Evolutionary conservation across 1,140 invertebrate species (phyloP).

Genomic region (Helicorthomorpha holstii): DNA sequence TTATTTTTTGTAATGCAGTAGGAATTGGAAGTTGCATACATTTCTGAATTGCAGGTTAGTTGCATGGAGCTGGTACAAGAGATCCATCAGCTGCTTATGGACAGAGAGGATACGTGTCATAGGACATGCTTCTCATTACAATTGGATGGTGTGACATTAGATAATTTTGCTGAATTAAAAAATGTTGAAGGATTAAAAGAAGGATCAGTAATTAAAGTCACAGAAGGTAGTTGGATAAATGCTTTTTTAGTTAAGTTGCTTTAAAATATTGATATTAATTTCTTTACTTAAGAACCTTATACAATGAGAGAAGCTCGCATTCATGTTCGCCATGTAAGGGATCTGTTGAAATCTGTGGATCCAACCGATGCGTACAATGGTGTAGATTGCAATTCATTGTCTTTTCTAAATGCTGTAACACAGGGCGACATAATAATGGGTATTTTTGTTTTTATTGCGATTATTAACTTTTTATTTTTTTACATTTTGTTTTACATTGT

Average conservation of each 20-base stretch:
- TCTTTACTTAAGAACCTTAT: conserved; percentile 83
- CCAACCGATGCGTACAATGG: conserved; percentile 88
- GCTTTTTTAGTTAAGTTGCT: not conserved
- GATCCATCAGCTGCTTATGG: conserved; percentile 94
- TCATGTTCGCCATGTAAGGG: conserved; percentile 89
- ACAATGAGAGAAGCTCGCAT: conserved; percentile 93
- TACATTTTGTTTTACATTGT: conserved; percentile 12
- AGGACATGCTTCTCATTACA: conserved; percentile 95
- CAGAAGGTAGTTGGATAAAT: conserved; percentile 33
- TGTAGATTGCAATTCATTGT: conserved; percentile 85
- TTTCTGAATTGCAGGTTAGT: conserved; percentile 45
- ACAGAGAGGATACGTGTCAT: conserved; percentile 93
- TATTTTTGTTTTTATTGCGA: conserved; percentile 1
- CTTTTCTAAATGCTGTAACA: conserved; percentile 85
- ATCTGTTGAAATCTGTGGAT: conserved; percentile 85
- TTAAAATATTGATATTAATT: no score
- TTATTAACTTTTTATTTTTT: conserved; percentile 4
- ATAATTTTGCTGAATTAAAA: conserved; percentile 96
- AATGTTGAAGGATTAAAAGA: conserved; percentile 90
- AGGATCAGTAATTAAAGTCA: conserved; percentile 77
- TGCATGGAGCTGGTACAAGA: conserved; percentile 98
- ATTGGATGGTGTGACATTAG: conserved; percentile 77
- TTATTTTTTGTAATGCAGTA: conserved; percentile 4
- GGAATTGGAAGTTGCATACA: not conserved
- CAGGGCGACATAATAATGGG: conserved; percentile 55